Evolutionary conservation across 1,140 invertebrate genomes (phyloP).

Genomic region (Euborellia annulipes): DNA sequence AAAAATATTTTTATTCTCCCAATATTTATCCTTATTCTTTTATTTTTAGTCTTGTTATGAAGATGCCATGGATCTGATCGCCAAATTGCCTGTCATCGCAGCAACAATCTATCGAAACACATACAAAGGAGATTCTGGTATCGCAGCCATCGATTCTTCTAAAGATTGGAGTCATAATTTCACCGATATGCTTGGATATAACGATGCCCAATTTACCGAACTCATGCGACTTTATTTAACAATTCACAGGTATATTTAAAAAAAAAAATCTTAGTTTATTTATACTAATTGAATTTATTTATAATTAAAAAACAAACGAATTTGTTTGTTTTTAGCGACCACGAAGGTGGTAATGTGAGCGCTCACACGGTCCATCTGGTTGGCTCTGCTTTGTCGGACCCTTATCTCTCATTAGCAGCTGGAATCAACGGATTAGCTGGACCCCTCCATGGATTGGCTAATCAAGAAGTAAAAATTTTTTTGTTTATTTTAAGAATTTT

Average conservation of each 20-base stretch:
- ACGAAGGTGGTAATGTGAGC: slow-evolving; percentile 48
- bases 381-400: slow-evolving; percentile 48
- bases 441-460: slow-evolving; percentile 51
- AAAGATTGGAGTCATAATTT: slow-evolving; percentile 95
- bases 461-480: slow-evolving; percentile 36
- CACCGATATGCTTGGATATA: slow-evolving; percentile 80
- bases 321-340: slow-evolving; percentile 29
- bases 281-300: too few species aligned
- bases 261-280: background rate
- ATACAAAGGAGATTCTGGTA: slow-evolving; percentile 67
- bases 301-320: background rate
- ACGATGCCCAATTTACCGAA: slow-evolving; percentile 74
- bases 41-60: slow-evolving; percentile 55
- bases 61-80: slow-evolving; percentile 92
- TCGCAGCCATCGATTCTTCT: slow-evolving; percentile 72
- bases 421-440: slow-evolving; percentile 50
- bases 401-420: slow-evolving; percentile 47
- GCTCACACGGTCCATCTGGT: slow-evolving; percentile 51
- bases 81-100: slow-evolving; percentile 86
- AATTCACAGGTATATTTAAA: slow-evolving; percentile 57
- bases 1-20: background rate
- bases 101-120: slow-evolving; percentile 89
- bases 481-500: slow-evolving; percentile 2
- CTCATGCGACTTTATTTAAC: slow-evolving; percentile 89
- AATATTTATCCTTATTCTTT: background rate